Evolutionary conservation across 1,140 invertebrate genomes (phyloP), one percentile per base, ranked within the genome.

Genomic region (Leucophenga varia): DNA sequence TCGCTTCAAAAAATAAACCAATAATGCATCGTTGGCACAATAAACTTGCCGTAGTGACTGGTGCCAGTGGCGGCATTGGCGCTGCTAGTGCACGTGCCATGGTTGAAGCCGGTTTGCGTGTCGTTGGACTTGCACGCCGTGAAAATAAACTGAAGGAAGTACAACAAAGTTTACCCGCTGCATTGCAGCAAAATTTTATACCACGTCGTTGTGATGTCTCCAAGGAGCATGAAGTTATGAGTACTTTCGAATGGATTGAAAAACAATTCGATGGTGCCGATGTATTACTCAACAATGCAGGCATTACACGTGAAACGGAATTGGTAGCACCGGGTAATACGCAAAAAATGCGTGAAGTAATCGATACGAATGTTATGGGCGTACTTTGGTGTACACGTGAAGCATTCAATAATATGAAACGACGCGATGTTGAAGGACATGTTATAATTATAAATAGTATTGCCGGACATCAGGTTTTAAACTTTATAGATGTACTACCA

Each of bases 281-380:
- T 61, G 75, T 91, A 1, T 73, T 89, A 18, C 74, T 92, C 6
- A 91, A 91, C 64, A 89, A 88, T 72, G 88, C 89, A 2, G 89
- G 85, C 1, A 64, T 86, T 1, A 72, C 77, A 0, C 53, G 61
- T 72, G 61, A 82, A 80, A 80, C 64, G 59, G 55, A 65, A 69
- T 16, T 82, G 80, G 59, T 68, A 34, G 78, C 59, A 77, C 79
- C 78, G 48, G 74, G 59, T 0, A 74, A 74, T 31, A 68, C 78
- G 1, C 46, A 67, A 20, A 73, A 72, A 22, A 69, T 77, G 28
- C 54, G 59, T 4, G 52, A 71, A 7, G 65, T 79, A 3, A 54
- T 90, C 18, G 82, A 90, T 39, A 81, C 85, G 0, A 93, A 91
- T 61, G 77, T 89, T 0, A 77, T 88, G 45, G 88, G 79, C 0